These are phyloP conservation scores for Podarcis lilfordi DNA, from an alignment of 2,797 vertebrate species.

Conservation along the genomic window DNA sequence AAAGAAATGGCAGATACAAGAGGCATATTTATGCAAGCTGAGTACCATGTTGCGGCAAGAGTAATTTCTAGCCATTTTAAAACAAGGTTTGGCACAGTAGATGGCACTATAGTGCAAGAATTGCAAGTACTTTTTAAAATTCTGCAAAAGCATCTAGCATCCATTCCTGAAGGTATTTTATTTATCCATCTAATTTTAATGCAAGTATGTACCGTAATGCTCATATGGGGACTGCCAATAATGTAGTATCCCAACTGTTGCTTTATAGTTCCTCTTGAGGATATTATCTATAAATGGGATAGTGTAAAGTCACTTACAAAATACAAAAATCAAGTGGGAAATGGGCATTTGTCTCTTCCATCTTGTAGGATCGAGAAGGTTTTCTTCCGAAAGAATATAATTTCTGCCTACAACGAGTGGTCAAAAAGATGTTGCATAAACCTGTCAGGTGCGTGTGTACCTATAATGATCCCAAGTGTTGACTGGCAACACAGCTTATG, in stretches of 20 bases:
- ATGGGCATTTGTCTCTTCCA: not conserved
- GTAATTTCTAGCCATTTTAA: not conserved
- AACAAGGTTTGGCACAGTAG: not conserved
- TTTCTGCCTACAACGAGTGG: not conserved
- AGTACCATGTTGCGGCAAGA: not conserved
- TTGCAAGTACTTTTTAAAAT: slow-evolving; percentile 18
- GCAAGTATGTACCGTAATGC: not conserved
- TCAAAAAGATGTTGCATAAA: not conserved
- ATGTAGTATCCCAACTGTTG: not conserved
- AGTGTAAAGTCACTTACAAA: not conserved
- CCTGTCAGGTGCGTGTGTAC: slow-evolving; percentile 26
- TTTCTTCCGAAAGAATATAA: not conserved
- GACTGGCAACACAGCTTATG: slow-evolving; percentile 21
- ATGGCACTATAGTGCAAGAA: slow-evolving; percentile 18
- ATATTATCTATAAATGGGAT: not conserved
- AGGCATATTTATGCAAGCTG: not conserved
- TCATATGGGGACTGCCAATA: not conserved
- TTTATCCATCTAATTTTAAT: not conserved
- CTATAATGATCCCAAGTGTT: slow-evolving; percentile 37
- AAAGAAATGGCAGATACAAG: not conserved
- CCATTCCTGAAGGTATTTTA: not conserved
- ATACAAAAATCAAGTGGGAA: slow-evolving; percentile 10
- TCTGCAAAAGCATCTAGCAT: slow-evolving; percentile 15
- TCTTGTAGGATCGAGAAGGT: not conserved
- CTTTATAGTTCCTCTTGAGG: not conserved